Percentiles rank a stretch among this genome's conserved stretches.
Evolutionary conservation across 2,797 vertebrate genomes (phyloP).

Genomic region (Cichlasoma orientale): DNA sequence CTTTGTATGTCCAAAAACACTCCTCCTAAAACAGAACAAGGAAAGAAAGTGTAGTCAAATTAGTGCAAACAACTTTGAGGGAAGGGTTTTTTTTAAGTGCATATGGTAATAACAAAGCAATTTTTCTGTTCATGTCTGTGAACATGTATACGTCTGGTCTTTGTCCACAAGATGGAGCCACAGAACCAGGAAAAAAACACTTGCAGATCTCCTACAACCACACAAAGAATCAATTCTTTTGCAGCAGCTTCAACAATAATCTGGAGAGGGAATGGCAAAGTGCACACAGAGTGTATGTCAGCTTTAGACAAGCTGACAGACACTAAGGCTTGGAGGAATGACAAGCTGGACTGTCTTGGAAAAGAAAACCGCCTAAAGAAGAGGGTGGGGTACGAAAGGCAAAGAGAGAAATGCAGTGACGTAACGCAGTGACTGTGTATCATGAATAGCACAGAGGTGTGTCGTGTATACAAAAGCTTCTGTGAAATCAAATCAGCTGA

Average conservation of each 20-base stretch:
- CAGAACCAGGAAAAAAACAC: neutral
- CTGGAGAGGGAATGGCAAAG: neutral
- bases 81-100: too few relatives aligned
- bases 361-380: conserved; percentile 14
- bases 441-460: neutral
- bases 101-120: too few relatives aligned
- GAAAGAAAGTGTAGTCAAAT: too few relatives aligned
- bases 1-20: too few relatives aligned
- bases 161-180: conserved; percentile 61
- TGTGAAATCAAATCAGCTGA: conserved; percentile 6
- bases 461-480: neutral
- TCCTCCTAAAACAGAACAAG: too few relatives aligned
- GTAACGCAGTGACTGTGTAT: neutral
- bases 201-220: neutral
- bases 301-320: conserved; percentile 8
- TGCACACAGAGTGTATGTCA: conserved; percentile 10
- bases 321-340: neutral
- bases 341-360: neutral
- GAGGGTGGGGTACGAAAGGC: conserved; percentile 29
- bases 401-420: conserved; percentile 31
- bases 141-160: neutral
- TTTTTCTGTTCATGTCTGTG: too few relatives aligned
- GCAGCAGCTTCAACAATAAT: conserved; percentile 26
- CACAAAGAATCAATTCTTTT: conserved; percentile 64
- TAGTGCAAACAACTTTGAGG: too few relatives aligned